Conservation (phyloP, 1,140 invertebrate genomes). For the Leptinotarsa lineolata region DNA sequence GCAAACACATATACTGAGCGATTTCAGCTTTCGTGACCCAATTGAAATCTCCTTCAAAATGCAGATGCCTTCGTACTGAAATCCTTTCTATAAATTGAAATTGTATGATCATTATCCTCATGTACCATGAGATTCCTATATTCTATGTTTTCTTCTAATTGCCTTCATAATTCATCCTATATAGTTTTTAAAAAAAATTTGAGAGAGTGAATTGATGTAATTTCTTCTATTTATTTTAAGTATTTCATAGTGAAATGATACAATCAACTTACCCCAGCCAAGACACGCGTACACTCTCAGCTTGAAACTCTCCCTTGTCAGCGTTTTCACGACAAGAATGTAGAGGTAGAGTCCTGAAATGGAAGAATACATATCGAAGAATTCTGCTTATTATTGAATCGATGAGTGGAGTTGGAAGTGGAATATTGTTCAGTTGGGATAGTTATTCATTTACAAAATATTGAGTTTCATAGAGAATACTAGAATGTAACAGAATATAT, state of each 20-base stretch:
- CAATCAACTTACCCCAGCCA: slow-evolving; percentile 83
- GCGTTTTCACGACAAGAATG: slow-evolving; percentile 89
- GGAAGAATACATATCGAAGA: not conserved
- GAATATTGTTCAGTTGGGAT: too few species aligned
- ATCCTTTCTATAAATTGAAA: too few species aligned
- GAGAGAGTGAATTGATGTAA: not conserved
- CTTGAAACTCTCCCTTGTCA: slow-evolving; percentile 88
- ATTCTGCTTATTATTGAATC: too few species aligned
- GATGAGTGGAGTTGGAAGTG: too few species aligned
- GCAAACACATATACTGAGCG: too few species aligned
- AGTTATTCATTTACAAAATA: too few species aligned
- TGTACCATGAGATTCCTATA: not conserved
- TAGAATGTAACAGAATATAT: too few species aligned
- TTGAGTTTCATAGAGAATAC: too few species aligned
- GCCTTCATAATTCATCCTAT: not conserved
- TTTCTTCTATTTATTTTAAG: not conserved
- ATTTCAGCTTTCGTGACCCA: too few species aligned
- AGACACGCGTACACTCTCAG: slow-evolving; percentile 82
- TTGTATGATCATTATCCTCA: too few species aligned
- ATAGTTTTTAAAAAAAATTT: not conserved
- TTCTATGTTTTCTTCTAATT: not conserved
- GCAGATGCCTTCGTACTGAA: too few species aligned
- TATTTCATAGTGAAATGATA: not conserved
- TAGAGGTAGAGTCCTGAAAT: slow-evolving; percentile 85
- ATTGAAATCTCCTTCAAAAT: too few species aligned